Conservation (phyloP, 2,888 invertebrate genomes). For the Hypsopygia costalis region DNA sequence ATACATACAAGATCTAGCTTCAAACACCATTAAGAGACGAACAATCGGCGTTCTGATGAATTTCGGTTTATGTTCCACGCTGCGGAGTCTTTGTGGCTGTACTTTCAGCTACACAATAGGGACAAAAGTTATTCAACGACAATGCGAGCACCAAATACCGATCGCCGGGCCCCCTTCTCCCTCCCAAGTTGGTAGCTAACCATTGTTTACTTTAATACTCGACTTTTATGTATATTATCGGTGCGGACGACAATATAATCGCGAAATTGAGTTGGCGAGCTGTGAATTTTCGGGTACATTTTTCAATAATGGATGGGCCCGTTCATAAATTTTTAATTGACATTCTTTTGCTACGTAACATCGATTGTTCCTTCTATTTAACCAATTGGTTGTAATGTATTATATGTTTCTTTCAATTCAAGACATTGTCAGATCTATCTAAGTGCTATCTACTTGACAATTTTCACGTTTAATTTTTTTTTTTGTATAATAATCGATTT, state of each 20-base stretch:
- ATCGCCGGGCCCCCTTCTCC: constrained; percentile 63
- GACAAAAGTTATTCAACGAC: constrained; percentile 81
- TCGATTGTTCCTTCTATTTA: too few relatives aligned
- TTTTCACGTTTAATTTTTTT: too few relatives aligned
- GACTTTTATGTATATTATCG: constrained; percentile 73
- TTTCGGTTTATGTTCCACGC: constrained; percentile 77
- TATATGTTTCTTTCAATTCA: too few relatives aligned
- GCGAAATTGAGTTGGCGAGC: constrained; percentile 48
- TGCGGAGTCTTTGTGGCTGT: constrained; percentile 75
- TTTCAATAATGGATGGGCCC: constrained; percentile 10
- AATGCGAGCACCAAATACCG: constrained; percentile 81
- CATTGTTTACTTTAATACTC: constrained; percentile 78
- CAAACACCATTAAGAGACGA: constrained; percentile 68
- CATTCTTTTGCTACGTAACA: background rate
- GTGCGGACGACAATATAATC: constrained; percentile 52
- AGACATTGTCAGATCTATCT: too few relatives aligned
- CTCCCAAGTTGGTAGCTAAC: constrained; percentile 51
- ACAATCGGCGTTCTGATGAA: constrained; percentile 77
- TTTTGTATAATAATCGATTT: too few relatives aligned
- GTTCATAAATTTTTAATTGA: constrained; percentile 5
- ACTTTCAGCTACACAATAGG: constrained; percentile 79
- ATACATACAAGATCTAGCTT: constrained; percentile 39
- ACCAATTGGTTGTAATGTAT: too few relatives aligned
- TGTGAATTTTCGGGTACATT: constrained; percentile 20
- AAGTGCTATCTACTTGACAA: too few relatives aligned